These are phyloP conservation scores for Orycteropus afer DNA, from an alignment of 2,113 vertebrate species.

Conservation along the genomic window DNA sequence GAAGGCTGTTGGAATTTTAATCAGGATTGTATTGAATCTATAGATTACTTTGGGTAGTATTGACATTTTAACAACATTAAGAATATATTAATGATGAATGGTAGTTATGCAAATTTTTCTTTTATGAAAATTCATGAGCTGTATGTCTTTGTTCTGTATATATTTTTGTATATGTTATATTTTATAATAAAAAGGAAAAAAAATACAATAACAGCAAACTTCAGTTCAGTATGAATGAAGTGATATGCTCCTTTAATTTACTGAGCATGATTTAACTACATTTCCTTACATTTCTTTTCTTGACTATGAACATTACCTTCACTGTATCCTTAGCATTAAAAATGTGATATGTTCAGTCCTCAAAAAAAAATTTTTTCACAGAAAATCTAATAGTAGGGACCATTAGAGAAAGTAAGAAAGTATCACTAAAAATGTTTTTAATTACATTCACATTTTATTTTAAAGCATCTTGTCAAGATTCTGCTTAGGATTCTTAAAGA, in stretches of 20 bases:
- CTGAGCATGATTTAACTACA: background rate
- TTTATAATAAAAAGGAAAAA: constrained; percentile 28
- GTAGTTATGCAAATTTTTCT: background rate
- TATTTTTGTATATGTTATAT: background rate
- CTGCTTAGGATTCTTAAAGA: background rate
- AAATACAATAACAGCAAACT: background rate
- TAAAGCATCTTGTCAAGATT: constrained; percentile 13
- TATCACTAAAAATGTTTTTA: background rate
- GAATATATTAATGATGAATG: background rate
- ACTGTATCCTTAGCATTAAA: background rate
- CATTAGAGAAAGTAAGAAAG: background rate
- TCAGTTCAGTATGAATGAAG: background rate
- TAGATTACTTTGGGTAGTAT: no score
- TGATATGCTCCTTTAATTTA: background rate
- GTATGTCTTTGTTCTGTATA: background rate
- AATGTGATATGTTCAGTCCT: background rate
- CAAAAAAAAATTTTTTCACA: background rate
- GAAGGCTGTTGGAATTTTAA: no score
- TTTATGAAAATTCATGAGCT: constrained; percentile 22
- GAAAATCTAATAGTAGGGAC: background rate
- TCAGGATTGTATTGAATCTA: no score
- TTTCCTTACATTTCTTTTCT: background rate
- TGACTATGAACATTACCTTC: background rate
- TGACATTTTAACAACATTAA: no score
- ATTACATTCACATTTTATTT: constrained; percentile 19